Evolutionary conservation across 2,797 vertebrate genomes (phyloP).

Genomic region (Xyrichtys novacula): DNA sequence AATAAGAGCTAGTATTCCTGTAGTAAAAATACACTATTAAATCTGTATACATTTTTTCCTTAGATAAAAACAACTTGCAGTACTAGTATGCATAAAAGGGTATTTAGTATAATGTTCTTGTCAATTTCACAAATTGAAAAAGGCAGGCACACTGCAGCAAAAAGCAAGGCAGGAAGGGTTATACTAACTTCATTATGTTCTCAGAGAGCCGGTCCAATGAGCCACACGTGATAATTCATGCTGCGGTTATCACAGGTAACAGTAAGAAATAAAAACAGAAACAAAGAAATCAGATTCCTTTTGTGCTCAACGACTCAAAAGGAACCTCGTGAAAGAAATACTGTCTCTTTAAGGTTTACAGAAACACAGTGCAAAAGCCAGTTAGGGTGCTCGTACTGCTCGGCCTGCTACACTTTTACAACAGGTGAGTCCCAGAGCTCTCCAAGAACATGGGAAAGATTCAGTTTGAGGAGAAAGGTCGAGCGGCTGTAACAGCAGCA

Average conservation of each 20-base stretch:
- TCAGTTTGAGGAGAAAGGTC: constrained; percentile 10
- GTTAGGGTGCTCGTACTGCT: constrained; percentile 58
- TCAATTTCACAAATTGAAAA: constrained; percentile 91
- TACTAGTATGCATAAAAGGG: constrained; percentile 78
- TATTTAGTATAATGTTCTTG: constrained; percentile 82
- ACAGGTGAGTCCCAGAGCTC: constrained; percentile 58
- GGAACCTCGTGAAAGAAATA: constrained; percentile 77
- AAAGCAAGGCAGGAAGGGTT: constrained; percentile 82
- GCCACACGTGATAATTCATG: constrained; percentile 67
- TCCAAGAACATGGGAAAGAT: constrained; percentile 42
- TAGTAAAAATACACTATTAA: constrained; percentile 89
- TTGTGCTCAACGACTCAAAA: constrained; percentile 59
- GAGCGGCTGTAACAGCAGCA: constrained; percentile 34
- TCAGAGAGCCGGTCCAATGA: constrained; percentile 64
- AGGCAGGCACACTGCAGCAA: constrained; percentile 84
- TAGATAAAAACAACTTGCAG: constrained; percentile 78
- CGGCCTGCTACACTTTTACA: constrained; percentile 58
- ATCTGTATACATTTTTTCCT: constrained; percentile 78
- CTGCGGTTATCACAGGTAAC: constrained; percentile 59
- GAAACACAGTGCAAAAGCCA: constrained; percentile 72
- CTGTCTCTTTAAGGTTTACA: constrained; percentile 82
- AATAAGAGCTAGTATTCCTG: constrained; percentile 81
- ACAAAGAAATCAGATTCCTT: constrained; percentile 42
- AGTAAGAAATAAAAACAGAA: not conserved
- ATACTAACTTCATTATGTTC: constrained; percentile 66